Percentiles rank a stretch among this genome's conserved stretches.
phyloP scores from a whole-genome alignment of 2,113 vertebrate genomes.

The Eudorcas thomsonii region DNA sequence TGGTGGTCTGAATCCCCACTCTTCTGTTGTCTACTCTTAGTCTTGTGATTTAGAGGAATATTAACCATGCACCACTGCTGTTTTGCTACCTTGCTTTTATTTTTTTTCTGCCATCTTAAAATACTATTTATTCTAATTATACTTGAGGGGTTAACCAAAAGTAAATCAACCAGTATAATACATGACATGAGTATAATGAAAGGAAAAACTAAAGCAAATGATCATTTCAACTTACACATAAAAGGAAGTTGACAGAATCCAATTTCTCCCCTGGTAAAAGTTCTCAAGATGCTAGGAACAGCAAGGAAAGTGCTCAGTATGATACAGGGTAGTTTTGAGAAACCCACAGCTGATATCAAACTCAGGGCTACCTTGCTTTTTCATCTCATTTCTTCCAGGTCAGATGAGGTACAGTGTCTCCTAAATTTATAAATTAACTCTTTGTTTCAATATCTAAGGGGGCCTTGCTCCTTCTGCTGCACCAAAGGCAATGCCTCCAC shows the following conservation, averaged over 20 bases:
- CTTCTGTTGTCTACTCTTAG: not conserved
- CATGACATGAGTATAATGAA: not conserved
- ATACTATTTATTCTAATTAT: not conserved
- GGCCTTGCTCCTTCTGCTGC: not conserved
- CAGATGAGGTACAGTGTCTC: not conserved
- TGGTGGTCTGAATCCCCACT: not conserved
- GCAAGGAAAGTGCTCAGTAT: not conserved
- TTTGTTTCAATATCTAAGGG: not conserved
- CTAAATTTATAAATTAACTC: no score
- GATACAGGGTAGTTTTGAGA: not conserved
- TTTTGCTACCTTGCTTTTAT: not conserved
- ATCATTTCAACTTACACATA: not conserved
- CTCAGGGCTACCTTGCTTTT: not conserved
- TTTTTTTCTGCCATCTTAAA: not conserved
- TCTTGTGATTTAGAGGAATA: not conserved
- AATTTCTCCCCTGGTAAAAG: not conserved
- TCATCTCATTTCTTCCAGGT: not conserved
- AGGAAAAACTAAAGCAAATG: not conserved
- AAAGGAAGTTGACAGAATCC: not conserved
- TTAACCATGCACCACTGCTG: rapidly evolving
- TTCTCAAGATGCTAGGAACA: not conserved
- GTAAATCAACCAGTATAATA: not conserved
- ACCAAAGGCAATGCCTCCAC: rapidly evolving
- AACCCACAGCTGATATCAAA: not conserved
- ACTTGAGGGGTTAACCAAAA: not conserved